Conservation (phyloP, 2,797 vertebrate genomes). For the Echiichthys vipera region DNA sequence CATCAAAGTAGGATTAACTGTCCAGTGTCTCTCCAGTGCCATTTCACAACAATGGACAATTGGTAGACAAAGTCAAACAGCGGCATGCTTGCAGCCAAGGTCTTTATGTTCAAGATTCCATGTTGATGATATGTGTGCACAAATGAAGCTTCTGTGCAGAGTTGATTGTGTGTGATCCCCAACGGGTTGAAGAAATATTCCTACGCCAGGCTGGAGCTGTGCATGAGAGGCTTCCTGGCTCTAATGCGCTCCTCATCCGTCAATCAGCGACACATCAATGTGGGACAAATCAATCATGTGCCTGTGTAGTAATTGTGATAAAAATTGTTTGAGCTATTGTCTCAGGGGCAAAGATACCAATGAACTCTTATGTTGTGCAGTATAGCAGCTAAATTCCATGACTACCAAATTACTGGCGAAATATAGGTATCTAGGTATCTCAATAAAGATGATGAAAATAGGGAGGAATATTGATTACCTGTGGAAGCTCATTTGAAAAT, state of each 20-base stretch:
- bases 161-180: conserved; percentile 15
- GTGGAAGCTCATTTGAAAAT: conserved; percentile 97
- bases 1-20: conserved; percentile 35
- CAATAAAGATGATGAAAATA: neutral
- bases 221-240: conserved; percentile 26
- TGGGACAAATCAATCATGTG: conserved; percentile 99
- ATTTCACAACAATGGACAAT: conserved; percentile 44
- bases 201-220: conserved; percentile 24
- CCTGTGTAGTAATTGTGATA: conserved; percentile 84
- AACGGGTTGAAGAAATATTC: conserved; percentile 37
- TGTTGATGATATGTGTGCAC: conserved; percentile 18
- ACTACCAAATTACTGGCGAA: no score
- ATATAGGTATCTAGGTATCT: no score
- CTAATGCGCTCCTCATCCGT: conserved; percentile 87
- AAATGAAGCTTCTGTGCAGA: conserved; percentile 37
- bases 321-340: conserved; percentile 47
- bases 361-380: conserved; percentile 1
- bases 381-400: neutral
- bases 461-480: conserved; percentile 84
- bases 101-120: conserved; percentile 50
- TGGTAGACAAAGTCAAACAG: conserved; percentile 43
- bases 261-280: conserved; percentile 96
- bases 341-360: conserved; percentile 11
- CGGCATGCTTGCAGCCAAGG: conserved; percentile 35
- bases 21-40: conserved; percentile 63